Conservation (phyloP, 2,888 invertebrate genomes). For the Coleophora deauratella region DNA sequence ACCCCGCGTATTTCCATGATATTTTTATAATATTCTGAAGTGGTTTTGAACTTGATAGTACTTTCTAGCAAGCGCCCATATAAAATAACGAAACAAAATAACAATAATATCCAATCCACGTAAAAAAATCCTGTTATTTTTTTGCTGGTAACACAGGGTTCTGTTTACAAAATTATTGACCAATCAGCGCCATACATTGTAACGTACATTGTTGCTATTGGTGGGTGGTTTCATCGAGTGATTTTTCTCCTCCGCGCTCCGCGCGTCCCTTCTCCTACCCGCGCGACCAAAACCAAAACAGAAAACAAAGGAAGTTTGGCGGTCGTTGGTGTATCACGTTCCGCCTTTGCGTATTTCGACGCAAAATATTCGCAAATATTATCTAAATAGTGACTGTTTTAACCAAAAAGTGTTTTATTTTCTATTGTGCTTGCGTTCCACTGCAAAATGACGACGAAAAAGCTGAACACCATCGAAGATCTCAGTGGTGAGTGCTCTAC, state of each 20-base stretch:
- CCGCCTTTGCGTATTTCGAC: constrained; percentile 13
- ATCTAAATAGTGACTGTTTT: constrained; percentile 22
- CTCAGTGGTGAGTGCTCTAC: constrained; percentile 53
- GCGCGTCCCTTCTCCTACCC: constrained; percentile 16
- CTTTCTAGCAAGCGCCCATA: no score
- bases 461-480: constrained; percentile 66
- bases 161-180: constrained; percentile 28
- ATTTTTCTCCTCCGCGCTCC: constrained; percentile 17
- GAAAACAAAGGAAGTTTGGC: constrained; percentile 42
- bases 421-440: constrained; percentile 24
- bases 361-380: constrained; percentile 22
- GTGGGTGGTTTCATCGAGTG: constrained; percentile 17
- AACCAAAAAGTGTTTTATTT: constrained; percentile 15
- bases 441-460: constrained; percentile 56
- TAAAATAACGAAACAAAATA: no score
- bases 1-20: no score
- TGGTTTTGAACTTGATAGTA: no score
- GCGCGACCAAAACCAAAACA: constrained; percentile 2
- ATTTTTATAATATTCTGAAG: no score
- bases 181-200: constrained; percentile 25
- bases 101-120: no score
- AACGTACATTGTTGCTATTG: constrained; percentile 22
- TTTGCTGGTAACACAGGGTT: constrained; percentile 23
- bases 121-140: constrained; percentile 5
- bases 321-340: constrained; percentile 15